A percentile compares a stretch with the other conserved stretches of the same genome.
Evolutionary conservation across 2,797 vertebrate species (phyloP).

Genomic region (Poecilia velifera): DNA sequence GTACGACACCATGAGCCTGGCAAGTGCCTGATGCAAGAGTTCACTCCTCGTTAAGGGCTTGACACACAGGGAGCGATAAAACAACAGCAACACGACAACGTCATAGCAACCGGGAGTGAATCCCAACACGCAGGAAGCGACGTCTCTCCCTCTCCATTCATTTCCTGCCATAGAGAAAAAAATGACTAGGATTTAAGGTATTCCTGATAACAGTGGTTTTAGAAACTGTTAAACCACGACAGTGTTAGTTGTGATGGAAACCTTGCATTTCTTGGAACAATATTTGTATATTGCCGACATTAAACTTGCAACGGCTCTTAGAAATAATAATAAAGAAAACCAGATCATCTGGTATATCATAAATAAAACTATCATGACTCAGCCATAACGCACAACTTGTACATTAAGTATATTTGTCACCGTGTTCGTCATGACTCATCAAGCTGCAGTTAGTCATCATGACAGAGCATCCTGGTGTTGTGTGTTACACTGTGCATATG

Average conservation of each 20-base stretch:
- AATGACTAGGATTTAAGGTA: not conserved
- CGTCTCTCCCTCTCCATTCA: too few relatives aligned
- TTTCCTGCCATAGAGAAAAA: not conserved
- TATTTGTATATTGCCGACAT: not conserved
- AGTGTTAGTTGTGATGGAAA: not conserved
- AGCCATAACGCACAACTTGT: not conserved
- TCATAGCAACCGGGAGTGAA: too few relatives aligned
- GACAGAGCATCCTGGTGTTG: not conserved
- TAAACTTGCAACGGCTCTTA: not conserved
- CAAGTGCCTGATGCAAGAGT: too few relatives aligned
- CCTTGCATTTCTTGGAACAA: not conserved
- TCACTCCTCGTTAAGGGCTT: too few relatives aligned
- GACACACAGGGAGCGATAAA: too few relatives aligned
- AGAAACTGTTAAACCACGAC: not conserved
- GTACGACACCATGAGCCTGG: too few relatives aligned
- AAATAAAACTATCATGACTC: not conserved
- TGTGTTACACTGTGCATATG: not conserved
- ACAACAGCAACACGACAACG: too few relatives aligned
- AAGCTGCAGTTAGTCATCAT: not conserved
- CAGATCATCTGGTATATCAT: not conserved
- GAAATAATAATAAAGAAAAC: not conserved
- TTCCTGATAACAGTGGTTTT: not conserved
- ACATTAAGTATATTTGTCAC: not conserved
- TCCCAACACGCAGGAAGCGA: too few relatives aligned
- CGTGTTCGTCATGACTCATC: not conserved